Base-by-base conservation (phyloP, 2,888 invertebrate genomes). In the Gryllus longicercus region DNA sequence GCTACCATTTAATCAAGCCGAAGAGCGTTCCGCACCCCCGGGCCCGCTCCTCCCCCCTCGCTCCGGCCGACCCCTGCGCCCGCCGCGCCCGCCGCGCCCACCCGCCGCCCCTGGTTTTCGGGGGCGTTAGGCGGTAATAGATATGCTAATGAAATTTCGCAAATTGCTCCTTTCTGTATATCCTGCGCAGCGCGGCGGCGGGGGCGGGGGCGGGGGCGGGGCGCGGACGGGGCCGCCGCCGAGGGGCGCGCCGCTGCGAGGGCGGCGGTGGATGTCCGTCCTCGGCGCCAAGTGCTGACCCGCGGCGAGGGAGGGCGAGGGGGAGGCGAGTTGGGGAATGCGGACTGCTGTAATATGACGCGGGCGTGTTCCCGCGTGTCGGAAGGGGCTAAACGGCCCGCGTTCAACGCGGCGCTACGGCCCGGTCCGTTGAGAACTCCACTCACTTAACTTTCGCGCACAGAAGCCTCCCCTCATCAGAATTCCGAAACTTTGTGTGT, bases 101-200 rank as follows among this genome's bases (percentile, higher is more conserved):
- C 81, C 82, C 81, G 82, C 79, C 79, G n/a, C 79, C 18, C 80
- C 78, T 79, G 81, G 79, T 78, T 63, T 81, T 78, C 76, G 78
- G 74, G 81, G 82, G 82, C 81, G 82, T 82, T 82, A 81, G 82
- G 81, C 82, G 82, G 83, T 83, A 83, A 84, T 84, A 84, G 84
- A 84, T 84, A 84, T 84, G 84, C 84, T 84, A 84, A 84, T 84
- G 84, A 84, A 84, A 84, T 84, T 83, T 84, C 82, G 82, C 84
- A 84, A 84, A 84, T 84, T 83, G 84, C 83, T 83, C 82, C 82
- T 81, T 82, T 78, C 81, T 79, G 77, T 78, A 75, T 63, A 25
- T n/a, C 74, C 78, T 49, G 23, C 25, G 51, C 49, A 23, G 63
- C 50, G 38, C n/a, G n/a, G 21, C 50, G 18, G 1, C 1, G 74